Evolutionary conservation across 2,888 invertebrate species (phyloP).

Genomic region (Mermis nigrescens): DNA sequence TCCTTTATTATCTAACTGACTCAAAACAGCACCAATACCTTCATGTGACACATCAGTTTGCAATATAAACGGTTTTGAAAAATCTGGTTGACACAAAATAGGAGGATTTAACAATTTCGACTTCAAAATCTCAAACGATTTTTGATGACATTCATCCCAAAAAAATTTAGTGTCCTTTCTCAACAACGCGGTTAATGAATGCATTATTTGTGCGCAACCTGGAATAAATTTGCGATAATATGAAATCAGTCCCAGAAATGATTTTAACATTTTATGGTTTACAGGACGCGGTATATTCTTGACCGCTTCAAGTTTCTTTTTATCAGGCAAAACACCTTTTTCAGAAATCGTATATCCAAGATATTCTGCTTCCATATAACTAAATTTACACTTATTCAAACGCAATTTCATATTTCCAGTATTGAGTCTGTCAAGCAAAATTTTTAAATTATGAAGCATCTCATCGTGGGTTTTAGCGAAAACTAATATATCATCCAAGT

Average conservation of each 20-base stretch:
- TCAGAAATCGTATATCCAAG: constrained; percentile 29
- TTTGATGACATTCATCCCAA: background rate
- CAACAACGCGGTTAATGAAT: background rate
- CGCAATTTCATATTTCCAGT: constrained; percentile 18
- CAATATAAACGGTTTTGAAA: constrained; percentile 1
- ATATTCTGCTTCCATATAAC: constrained; percentile 17
- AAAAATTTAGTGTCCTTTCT: background rate
- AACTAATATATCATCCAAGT: constrained; percentile 20
- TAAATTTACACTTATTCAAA: constrained; percentile 20
- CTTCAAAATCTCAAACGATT: constrained; percentile 3
- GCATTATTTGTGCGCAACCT: background rate
- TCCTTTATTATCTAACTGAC: background rate
- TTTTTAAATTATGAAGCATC: constrained; percentile 14
- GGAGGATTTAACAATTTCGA: background rate
- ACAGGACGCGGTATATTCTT: background rate
- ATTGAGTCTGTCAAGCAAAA: constrained; percentile 14
- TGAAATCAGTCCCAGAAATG: constrained; percentile 2
- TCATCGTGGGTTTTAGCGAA: constrained; percentile 16
- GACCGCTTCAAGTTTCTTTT: constrained; percentile 1
- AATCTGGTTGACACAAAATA: constrained; percentile 5
- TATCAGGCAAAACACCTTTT: constrained; percentile 1
- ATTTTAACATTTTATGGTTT: background rate
- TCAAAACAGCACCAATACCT: background rate
- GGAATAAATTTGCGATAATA: constrained; percentile 8
- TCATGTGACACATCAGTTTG: constrained; percentile 1